phyloP scores from a whole-genome alignment of 2,797 vertebrate species.

The Lepilemur septentrionalis region DNA sequence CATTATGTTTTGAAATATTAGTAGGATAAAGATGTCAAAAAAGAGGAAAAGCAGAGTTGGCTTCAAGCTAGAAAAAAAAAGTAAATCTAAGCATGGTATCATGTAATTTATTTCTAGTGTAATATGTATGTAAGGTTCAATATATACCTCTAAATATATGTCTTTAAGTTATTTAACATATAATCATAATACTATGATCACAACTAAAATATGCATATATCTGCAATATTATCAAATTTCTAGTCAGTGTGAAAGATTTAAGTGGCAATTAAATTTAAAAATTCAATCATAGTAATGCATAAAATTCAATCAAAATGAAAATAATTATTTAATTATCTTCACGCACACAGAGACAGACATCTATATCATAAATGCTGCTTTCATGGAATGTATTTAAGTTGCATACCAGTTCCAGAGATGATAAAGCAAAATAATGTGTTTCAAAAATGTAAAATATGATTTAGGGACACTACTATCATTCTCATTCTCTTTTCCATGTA shows the following conservation, averaged over 20 bases:
- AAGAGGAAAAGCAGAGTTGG: not conserved
- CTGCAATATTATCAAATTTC: not conserved
- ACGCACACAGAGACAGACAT: not conserved
- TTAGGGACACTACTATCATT: not conserved
- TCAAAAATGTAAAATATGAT: not conserved
- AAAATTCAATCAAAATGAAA: not conserved
- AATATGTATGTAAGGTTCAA: not conserved
- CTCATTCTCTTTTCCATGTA: not conserved
- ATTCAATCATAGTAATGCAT: not conserved
- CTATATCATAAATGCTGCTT: not conserved
- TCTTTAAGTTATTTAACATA: not conserved
- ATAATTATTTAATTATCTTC: not conserved
- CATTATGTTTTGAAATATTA: not conserved
- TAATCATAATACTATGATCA: not conserved
- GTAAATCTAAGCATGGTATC: not conserved
- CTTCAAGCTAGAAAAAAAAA: not conserved
- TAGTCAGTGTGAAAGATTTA: not conserved
- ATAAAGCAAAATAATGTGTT: not conserved
- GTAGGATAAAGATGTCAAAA: not conserved
- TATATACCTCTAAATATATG: not conserved
- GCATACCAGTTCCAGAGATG: not conserved
- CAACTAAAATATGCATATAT: not conserved
- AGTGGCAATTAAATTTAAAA: not conserved
- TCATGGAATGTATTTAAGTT: not conserved
- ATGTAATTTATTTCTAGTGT: not conserved